phyloP scores from a whole-genome alignment of 2,888 invertebrate species.

The Zygaena filipendulae region DNA sequence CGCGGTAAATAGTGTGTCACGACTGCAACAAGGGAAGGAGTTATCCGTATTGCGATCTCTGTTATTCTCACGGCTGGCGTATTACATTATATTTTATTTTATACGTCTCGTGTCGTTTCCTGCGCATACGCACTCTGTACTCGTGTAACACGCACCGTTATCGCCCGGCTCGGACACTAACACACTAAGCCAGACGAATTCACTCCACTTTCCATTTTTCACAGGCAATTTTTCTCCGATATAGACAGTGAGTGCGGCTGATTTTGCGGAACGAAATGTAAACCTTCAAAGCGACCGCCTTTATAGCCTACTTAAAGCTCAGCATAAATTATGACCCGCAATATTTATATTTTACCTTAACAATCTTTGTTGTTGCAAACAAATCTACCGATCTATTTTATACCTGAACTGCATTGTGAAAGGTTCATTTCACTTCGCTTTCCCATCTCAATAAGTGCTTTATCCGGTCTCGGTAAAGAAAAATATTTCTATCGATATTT shows the following conservation, averaged over 20 bases:
- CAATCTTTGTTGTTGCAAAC: too few species aligned
- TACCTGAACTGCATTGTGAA: too few species aligned
- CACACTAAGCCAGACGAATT: slow-evolving; percentile 55
- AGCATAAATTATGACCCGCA: slow-evolving; percentile 38
- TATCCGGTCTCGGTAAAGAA: too few species aligned
- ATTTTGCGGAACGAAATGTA: slow-evolving; percentile 48
- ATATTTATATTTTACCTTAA: too few species aligned
- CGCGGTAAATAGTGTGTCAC: slow-evolving; percentile 45
- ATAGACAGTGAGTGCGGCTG: slow-evolving; percentile 40
- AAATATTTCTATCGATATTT: too few species aligned
- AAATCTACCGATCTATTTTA: too few species aligned
- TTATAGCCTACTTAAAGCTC: slow-evolving; percentile 42
- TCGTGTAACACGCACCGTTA: slow-evolving; percentile 38
- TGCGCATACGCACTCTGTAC: slow-evolving; percentile 30
- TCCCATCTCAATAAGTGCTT: too few species aligned
- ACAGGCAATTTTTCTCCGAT: slow-evolving; percentile 48
- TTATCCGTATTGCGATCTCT: slow-evolving; percentile 32
- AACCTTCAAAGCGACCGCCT: slow-evolving; percentile 35
- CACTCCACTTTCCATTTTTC: slow-evolving; percentile 66
- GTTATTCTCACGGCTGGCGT: slow-evolving; percentile 40
- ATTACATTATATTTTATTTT: slow-evolving; percentile 20
- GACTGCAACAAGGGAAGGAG: slow-evolving; percentile 37
- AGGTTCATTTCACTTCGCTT: too few species aligned
- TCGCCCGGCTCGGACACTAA: slow-evolving; percentile 33
- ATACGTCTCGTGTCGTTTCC: slow-evolving; percentile 35